Percentiles rank a stretch among this genome's conserved stretches.
phyloP scores from a whole-genome alignment of 2,888 invertebrate species.

The Didymodactylos carnosus region DNA sequence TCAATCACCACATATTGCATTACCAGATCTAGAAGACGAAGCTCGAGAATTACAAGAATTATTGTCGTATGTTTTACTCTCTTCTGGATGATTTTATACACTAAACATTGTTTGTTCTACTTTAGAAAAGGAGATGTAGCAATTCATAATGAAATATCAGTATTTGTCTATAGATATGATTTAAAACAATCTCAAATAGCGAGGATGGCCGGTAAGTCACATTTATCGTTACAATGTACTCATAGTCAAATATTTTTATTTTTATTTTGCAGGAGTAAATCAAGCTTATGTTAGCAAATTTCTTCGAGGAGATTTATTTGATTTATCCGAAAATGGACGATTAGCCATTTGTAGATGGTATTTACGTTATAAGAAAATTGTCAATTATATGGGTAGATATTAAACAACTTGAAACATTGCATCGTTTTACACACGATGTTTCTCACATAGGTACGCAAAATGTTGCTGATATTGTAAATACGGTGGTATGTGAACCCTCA shows the following conservation, averaged over 20 bases:
- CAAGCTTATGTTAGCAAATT: slow-evolving; percentile 38
- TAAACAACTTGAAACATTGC: background rate
- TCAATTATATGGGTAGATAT: background rate
- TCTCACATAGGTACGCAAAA: too few species aligned
- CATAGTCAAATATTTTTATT: background rate
- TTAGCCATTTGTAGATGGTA: slow-evolving; percentile 38
- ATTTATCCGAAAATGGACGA: slow-evolving; percentile 36
- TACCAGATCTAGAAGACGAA: background rate
- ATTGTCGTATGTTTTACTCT: background rate
- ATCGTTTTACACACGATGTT: too few species aligned
- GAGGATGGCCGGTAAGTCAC: slow-evolving; percentile 29
- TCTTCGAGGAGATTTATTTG: slow-evolving; percentile 36
- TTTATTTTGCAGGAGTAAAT: slow-evolving; percentile 25
- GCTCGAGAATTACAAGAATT: background rate
- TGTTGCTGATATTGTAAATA: too few species aligned
- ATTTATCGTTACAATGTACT: background rate
- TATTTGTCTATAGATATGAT: slow-evolving; percentile 35
- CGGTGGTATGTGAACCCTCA: background rate
- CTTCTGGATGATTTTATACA: background rate
- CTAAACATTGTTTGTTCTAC: slow-evolving; percentile 4
- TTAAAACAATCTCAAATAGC: slow-evolving; percentile 38
- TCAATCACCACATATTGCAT: background rate
- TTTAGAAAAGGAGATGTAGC: slow-evolving; percentile 26
- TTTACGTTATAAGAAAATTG: slow-evolving; percentile 27
- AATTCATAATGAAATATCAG: slow-evolving; percentile 35